phyloP scores from a whole-genome alignment of 2,113 vertebrate species.

The Diadophis punctatus region DNA sequence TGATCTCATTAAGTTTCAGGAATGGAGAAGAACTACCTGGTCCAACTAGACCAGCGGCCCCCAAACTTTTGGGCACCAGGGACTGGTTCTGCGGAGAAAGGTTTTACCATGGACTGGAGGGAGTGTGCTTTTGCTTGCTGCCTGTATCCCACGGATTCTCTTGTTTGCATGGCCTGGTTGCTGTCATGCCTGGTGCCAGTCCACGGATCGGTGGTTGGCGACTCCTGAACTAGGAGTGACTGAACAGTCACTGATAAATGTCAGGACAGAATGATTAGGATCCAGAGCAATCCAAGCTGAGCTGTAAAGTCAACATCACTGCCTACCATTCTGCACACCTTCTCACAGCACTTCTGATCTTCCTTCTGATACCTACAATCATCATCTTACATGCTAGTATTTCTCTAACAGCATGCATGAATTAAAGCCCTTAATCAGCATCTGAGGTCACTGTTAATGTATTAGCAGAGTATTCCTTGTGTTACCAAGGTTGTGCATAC shows the following conservation, averaged over 20 bases:
- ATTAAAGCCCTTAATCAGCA: neutral
- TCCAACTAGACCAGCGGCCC: neutral
- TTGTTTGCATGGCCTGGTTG: no score
- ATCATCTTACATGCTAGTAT: neutral
- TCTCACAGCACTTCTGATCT: neutral
- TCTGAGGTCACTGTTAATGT: no score
- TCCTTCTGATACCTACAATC: neutral
- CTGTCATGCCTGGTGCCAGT: no score
- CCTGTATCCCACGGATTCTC: no score
- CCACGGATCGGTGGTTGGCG: no score
- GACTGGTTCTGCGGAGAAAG: no score
- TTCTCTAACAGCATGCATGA: neutral
- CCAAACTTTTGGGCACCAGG: no score
- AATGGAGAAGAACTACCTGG: neutral
- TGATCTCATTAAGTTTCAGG: neutral
- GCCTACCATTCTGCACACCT: neutral
- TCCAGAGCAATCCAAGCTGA: neutral
- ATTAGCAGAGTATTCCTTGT: no score
- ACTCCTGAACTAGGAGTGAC: neutral
- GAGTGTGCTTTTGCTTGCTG: no score
- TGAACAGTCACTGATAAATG: neutral
- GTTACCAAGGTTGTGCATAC: no score
- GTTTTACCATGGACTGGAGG: no score
- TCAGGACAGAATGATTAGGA: neutral
- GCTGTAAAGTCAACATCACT: neutral